Evolutionary conservation across 2,797 vertebrate genomes (phyloP).

Genomic region (Pseudocheirus occidentalis): DNA sequence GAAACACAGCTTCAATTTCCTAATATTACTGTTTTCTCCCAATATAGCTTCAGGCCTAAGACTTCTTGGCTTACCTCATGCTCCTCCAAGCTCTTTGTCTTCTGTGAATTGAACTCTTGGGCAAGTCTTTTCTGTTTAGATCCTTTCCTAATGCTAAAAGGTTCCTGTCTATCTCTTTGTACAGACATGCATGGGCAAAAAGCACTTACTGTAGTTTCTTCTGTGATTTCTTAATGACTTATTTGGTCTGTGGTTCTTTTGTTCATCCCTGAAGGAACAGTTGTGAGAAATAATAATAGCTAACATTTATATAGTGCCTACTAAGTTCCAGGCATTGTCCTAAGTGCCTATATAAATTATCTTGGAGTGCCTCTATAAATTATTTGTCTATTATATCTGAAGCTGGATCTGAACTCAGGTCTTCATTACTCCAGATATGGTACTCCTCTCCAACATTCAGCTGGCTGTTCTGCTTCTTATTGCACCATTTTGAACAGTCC

Average conservation of each 20-base stretch:
- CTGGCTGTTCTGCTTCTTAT: background rate
- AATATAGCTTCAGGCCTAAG: background rate
- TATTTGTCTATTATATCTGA: background rate
- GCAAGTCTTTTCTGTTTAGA: background rate
- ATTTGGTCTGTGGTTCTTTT: background rate
- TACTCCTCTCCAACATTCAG: background rate
- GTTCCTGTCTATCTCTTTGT: background rate
- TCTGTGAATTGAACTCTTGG: background rate
- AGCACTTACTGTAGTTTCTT: background rate
- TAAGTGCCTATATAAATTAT: background rate
- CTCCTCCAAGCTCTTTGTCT: background rate
- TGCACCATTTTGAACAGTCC: conserved; percentile 12
- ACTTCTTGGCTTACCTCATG: background rate
- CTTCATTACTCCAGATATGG: background rate
- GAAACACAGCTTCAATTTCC: background rate
- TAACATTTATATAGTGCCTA: background rate
- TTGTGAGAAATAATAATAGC: background rate
- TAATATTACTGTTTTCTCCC: background rate
- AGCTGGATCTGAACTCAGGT: background rate
- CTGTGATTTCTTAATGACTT: background rate
- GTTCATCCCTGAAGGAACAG: background rate
- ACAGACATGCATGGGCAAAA: background rate
- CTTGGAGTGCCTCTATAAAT: background rate
- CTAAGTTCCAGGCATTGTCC: background rate
- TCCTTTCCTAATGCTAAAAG: background rate